Evolutionary conservation across 2,888 invertebrate species (phyloP).

Genomic region (Harpalus rubripes): DNA sequence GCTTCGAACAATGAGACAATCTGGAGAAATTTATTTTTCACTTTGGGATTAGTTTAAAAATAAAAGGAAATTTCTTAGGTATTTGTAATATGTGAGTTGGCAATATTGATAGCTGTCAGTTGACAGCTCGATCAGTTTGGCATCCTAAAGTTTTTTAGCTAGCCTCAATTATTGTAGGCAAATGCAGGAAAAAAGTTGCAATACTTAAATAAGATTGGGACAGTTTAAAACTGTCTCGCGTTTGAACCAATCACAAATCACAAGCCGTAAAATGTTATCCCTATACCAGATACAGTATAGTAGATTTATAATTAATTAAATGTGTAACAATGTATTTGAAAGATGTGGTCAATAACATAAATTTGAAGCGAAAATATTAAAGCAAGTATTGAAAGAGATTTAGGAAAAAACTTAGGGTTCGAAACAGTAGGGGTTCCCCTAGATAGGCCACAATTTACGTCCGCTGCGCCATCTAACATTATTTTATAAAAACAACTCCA

Average conservation of each 20-base stretch:
- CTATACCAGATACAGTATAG: no score
- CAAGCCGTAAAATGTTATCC: no score
- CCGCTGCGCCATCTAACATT: constrained; percentile 53
- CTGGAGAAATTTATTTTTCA: constrained; percentile 61
- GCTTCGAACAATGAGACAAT: constrained; percentile 60
- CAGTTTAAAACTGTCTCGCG: no score
- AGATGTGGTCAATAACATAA: constrained; percentile 14
- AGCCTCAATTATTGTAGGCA: no score
- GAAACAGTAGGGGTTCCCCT: constrained; percentile 29
- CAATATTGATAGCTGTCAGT: no score
- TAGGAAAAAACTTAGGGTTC: constrained; percentile 42
- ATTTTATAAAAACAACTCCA: constrained; percentile 66
- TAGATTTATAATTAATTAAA: background rate
- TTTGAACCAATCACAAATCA: no score
- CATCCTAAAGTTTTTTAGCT: no score
- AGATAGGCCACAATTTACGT: constrained; percentile 60
- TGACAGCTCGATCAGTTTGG: no score
- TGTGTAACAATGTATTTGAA: background rate
- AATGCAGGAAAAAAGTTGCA: no score
- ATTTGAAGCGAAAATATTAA: constrained; percentile 24
- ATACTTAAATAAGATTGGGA: no score
- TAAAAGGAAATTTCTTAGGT: no score
- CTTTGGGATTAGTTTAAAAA: constrained; percentile 14
- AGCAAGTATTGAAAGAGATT: constrained; percentile 42
- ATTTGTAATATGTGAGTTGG: no score